Conservation (phyloP, 2,113 vertebrate species). For the Dipodomys ordii region DNA sequence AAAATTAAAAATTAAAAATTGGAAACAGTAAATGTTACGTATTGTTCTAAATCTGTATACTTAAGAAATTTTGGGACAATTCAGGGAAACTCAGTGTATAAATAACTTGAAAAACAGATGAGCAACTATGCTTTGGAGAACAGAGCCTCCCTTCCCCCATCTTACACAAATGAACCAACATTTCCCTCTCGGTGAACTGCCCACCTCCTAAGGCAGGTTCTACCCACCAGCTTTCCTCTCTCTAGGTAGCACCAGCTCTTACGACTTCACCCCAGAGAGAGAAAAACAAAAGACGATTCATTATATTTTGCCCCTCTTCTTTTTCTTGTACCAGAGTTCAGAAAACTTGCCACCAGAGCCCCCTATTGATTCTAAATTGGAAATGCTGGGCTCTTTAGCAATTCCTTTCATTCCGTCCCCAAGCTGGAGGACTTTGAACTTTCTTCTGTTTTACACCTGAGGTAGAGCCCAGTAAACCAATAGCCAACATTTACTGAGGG, state of each 20-base stretch:
- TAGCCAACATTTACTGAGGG: background rate
- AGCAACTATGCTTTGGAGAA: background rate
- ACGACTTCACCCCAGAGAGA: background rate
- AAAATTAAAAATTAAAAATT: too few relatives aligned
- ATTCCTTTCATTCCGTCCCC: background rate
- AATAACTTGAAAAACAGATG: background rate
- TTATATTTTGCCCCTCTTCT: background rate
- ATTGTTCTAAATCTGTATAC: background rate
- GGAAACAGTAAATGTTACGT: background rate
- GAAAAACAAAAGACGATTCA: background rate
- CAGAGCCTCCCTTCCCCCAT: background rate
- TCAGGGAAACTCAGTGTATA: background rate
- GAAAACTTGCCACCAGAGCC: background rate
- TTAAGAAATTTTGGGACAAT: background rate
- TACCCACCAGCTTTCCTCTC: background rate
- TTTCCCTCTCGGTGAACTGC: background rate
- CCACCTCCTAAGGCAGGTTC: background rate
- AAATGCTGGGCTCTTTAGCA: background rate
- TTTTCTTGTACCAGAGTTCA: background rate
- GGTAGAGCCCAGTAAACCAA: background rate
- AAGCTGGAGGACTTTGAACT: background rate
- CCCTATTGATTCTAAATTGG: background rate
- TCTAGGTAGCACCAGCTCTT: background rate
- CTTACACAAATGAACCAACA: background rate
- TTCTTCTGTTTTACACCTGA: background rate